These are phyloP conservation scores for Euproctis similis DNA, from an alignment of 2,888 invertebrate genomes.

Conservation along the genomic window DNA sequence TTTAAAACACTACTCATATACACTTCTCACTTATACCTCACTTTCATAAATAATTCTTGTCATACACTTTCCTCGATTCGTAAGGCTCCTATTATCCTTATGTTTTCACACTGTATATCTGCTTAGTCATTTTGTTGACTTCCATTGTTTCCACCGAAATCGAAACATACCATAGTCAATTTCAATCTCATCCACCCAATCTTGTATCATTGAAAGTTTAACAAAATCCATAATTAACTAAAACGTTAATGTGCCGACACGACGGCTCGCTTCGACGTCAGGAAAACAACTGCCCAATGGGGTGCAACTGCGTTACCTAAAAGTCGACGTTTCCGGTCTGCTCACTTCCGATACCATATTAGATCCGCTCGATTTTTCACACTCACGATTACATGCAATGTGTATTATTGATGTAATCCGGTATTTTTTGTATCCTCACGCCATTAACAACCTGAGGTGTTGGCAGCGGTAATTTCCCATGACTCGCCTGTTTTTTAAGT, in stretches of 20 bases:
- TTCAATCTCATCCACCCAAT: slow-evolving; percentile 33
- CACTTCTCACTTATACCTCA: too few species aligned
- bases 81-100: too few species aligned
- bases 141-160: too few species aligned
- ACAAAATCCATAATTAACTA: slow-evolving; percentile 31
- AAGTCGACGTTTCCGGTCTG: slow-evolving; percentile 42
- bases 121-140: too few species aligned
- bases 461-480: too few species aligned
- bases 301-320: slow-evolving; percentile 47
- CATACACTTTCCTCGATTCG: too few species aligned
- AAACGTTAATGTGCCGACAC: slow-evolving; percentile 9
- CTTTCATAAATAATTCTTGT: too few species aligned
- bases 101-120: too few species aligned
- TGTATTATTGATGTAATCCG: slow-evolving; percentile 1
- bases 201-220: slow-evolving; percentile 27
- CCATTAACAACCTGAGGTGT: too few species aligned
- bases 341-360: slow-evolving; percentile 43
- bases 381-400: slow-evolving; percentile 10
- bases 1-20: too few species aligned
- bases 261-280: slow-evolving; percentile 29
- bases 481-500: too few species aligned
- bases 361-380: slow-evolving; percentile 42
- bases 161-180: slow-evolving; percentile 29
- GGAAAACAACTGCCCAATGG: slow-evolving; percentile 41
- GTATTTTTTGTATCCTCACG: too few species aligned